Percentiles rank a stretch among this genome's conserved stretches.
Conservation (phyloP, 2,113 vertebrate genomes). For the Scolopax mira region DNA sequence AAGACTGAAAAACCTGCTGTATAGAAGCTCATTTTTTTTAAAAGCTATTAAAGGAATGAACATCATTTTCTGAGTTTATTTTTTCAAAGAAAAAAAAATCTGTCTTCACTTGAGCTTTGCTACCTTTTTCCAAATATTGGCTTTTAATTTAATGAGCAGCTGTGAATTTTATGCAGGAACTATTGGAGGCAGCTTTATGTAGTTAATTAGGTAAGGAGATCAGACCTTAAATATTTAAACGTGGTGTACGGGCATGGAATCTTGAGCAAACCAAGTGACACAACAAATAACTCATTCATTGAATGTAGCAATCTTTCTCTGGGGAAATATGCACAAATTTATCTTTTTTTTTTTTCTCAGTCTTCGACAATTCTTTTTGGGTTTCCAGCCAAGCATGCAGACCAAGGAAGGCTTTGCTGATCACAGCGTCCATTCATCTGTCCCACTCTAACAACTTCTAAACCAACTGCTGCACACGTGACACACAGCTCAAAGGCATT, state of each 20-base stretch:
- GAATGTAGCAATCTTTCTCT: background rate
- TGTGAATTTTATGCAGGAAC: background rate
- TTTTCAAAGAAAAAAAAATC: background rate
- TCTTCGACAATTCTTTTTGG: background rate
- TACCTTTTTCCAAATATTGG: background rate
- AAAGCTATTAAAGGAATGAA: background rate
- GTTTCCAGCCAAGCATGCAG: background rate
- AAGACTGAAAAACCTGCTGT: background rate
- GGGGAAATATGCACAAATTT: background rate
- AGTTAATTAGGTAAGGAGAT: background rate
- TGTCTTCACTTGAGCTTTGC: background rate
- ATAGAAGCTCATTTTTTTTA: background rate
- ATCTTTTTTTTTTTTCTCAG: background rate
- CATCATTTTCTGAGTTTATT: background rate
- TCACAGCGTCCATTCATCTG: background rate
- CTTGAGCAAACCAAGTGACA: background rate
- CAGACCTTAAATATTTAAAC: background rate
- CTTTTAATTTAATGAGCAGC: background rate
- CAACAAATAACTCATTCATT: background rate
- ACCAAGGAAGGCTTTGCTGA: background rate
- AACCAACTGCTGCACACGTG: background rate
- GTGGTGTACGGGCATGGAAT: background rate
- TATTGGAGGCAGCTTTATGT: background rate
- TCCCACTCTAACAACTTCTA: background rate
- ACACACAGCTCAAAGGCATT: background rate